Evolutionary conservation across 2,888 invertebrate genomes (phyloP), one percentile per base, ranked within the genome.

Genomic region (Pycnomerus fuliginosus): DNA sequence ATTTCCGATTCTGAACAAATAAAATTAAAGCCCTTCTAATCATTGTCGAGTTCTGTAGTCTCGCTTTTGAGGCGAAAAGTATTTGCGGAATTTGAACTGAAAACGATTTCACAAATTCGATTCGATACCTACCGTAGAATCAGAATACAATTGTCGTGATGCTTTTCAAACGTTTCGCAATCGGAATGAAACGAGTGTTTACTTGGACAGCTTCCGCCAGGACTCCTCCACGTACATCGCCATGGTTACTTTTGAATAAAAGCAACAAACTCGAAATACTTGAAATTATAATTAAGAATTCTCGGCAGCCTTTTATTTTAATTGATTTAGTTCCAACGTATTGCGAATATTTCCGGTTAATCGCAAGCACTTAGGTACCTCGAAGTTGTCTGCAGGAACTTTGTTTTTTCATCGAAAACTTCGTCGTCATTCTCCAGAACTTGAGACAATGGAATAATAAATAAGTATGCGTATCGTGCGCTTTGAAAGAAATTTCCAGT

Each of bases 11-110:
- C 51, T 42, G 29, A 48, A 39, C 51, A 51, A 54, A 54, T 51
- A 49, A 51, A 53, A 54, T 54, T 56, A 56, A 53, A 51, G 47
- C 51, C 46, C 44, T 51, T 48, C 52, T 51, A 56, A 54, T 56
- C 45, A 31, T 25, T 36, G 42, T 31, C 30, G 24, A 24, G 35
- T 36, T 43, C 42, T 30, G 34, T 30, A 41, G 29, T 40, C 33
- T 33, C 40, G 17, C 35, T 49, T 50, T 41, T 41, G 24, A 39
- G 40, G 38, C 40, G 42, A 27, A 38, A 48, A 37, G 48, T 48
- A 51, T 51, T 51, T 51, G 20, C 11, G 42, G 51, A 43, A 51
- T 51, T 51, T 36, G 33, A 33, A 44, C 44, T 38, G 44, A 40
- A 44, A 44, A 39, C 38, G 48, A 47, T 37, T 43, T 43, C 30